phyloP scores from a whole-genome alignment of 2,113 vertebrate species.

The Hirundichthys speculiger region DNA sequence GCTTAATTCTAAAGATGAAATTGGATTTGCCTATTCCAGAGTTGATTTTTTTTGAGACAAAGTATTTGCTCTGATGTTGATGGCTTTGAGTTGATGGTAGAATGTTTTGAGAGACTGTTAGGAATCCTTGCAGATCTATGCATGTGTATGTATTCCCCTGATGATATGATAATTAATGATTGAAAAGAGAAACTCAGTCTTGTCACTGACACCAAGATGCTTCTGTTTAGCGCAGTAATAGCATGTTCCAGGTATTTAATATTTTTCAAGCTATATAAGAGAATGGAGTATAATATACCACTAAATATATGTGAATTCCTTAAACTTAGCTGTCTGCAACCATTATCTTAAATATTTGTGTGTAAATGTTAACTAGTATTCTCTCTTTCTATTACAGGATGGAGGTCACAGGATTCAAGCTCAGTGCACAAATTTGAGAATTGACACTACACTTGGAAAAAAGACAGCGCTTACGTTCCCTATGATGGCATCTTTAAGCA shows the following conservation, averaged over 20 bases:
- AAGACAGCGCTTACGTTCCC: conserved; percentile 44
- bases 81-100: conserved; percentile 22
- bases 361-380: conserved; percentile 37
- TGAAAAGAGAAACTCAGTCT: conserved; percentile 11
- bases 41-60: conserved; percentile 12
- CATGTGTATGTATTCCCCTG: conserved; percentile 22
- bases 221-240: conserved; percentile 16
- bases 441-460: conserved; percentile 43
- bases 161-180: conserved; percentile 30
- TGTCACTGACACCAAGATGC: conserved; percentile 7
- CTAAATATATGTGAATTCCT: conserved; percentile 10
- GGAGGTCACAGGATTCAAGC: conserved; percentile 65
- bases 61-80: conserved; percentile 31
- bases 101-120: conserved; percentile 31
- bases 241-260: neutral
- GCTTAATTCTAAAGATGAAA: conserved; percentile 35
- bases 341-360: conserved; percentile 20
- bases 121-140: conserved; percentile 33
- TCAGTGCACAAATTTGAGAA: conserved; percentile 49
- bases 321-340: conserved; percentile 3
- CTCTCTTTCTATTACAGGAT: conserved; percentile 58
- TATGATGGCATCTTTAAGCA: conserved; percentile 79
- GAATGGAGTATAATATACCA: neutral
- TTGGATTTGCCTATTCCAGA: conserved; percentile 34
- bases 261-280: neutral